A percentile compares a stretch with the other conserved stretches of the same genome.
Evolutionary conservation across 2,888 invertebrate species (phyloP).

Genomic region (Sepiola atlantica): DNA sequence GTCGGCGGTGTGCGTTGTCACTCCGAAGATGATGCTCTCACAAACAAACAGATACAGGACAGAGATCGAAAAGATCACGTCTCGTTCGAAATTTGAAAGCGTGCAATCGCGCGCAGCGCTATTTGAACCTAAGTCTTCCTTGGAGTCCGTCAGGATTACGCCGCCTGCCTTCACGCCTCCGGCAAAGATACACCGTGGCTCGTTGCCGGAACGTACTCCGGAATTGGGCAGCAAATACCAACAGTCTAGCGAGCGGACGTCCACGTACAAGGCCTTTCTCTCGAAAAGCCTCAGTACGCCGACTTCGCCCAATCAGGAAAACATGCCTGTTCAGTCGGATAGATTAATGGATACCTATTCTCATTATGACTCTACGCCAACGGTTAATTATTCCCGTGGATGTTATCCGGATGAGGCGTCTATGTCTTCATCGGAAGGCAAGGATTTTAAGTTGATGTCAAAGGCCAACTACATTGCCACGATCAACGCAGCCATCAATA

Average conservation of each 20-base stretch:
- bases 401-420: background rate
- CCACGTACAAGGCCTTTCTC: conserved; percentile 54
- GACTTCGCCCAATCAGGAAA: conserved; percentile 63
- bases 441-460: background rate
- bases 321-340: conserved; percentile 58
- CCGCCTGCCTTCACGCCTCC: background rate
- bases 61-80: conserved; percentile 67
- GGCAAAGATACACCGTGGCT: conserved; percentile 53
- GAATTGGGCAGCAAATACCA: background rate
- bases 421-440: background rate
- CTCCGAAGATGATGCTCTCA: background rate
- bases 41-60: conserved; percentile 60
- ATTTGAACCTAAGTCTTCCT: conserved; percentile 62
- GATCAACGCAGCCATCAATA: conserved; percentile 66
- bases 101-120: conserved; percentile 70
- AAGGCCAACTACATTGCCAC: conserved; percentile 73
- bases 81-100: conserved; percentile 75
- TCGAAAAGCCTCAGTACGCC: conserved; percentile 62
- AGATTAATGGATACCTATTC: background rate
- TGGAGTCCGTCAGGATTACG: background rate
- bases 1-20: background rate
- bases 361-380: conserved; percentile 46
- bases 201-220: conserved; percentile 48
- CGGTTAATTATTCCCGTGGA: background rate
- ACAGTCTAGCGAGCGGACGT: conserved; percentile 46